These are phyloP conservation scores for Drosophila seclusa DNA, from an alignment of 2,888 invertebrate genomes.

Conservation along the genomic window DNA sequence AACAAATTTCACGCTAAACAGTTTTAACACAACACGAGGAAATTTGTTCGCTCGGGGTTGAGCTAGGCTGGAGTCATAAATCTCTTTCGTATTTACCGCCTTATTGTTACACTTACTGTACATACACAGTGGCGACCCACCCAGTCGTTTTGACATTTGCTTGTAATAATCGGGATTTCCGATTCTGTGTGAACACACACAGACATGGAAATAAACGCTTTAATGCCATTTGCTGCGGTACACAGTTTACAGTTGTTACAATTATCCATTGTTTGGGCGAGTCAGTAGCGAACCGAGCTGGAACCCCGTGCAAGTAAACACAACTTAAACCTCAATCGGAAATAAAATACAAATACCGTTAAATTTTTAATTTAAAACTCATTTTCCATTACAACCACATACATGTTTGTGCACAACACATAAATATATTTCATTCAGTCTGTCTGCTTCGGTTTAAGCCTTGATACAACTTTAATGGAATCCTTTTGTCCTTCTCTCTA, in stretches of 20 bases:
- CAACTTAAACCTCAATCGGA: conserved; percentile 23
- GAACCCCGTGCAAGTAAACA: conserved; percentile 61
- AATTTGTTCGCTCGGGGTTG: conserved; percentile 57
- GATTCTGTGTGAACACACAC: conserved; percentile 51
- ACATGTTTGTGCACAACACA: background rate
- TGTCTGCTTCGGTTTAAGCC: background rate
- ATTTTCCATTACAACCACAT: conserved; percentile 22
- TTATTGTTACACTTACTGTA: conserved; percentile 52
- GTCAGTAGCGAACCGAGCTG: conserved; percentile 48
- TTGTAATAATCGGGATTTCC: conserved; percentile 77
- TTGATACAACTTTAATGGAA: background rate
- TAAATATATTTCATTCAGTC: background rate
- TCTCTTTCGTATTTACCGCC: conserved; percentile 65
- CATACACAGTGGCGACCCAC: conserved; percentile 45
- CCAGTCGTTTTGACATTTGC: conserved; percentile 76
- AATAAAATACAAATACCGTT: conserved; percentile 40
- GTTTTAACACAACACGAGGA: conserved; percentile 61
- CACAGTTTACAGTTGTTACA: conserved; percentile 77
- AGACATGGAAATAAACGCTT: conserved; percentile 66
- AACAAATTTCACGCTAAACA: conserved; percentile 79
- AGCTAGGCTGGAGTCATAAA: conserved; percentile 60
- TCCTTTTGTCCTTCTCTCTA: background rate
- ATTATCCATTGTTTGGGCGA: conserved; percentile 69
- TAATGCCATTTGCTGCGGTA: conserved; percentile 73
- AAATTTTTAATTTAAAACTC: conserved; percentile 47